Evolutionary conservation across 2,113 vertebrate genomes (phyloP).

Genomic region (Stegastes partitus): DNA sequence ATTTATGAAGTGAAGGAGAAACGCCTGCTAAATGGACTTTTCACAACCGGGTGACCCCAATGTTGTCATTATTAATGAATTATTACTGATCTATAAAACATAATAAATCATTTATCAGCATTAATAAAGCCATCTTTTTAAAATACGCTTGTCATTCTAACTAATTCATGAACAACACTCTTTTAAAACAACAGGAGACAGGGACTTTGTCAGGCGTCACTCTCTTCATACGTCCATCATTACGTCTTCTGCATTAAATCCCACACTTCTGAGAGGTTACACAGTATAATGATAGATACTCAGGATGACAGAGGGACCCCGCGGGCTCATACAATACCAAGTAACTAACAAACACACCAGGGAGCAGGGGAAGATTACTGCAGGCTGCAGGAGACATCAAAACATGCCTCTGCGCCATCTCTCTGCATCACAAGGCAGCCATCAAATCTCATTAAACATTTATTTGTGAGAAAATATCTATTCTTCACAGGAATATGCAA

Average conservation of each 20-base stretch:
- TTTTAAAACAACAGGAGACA: no score
- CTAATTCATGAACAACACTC: no score
- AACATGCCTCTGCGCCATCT: constrained; percentile 23
- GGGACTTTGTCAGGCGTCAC: background rate
- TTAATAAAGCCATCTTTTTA: no score
- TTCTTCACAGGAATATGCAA: background rate
- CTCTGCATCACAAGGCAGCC: background rate
- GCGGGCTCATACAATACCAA: constrained; percentile 19
- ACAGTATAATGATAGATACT: constrained; percentile 29
- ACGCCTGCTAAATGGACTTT: no score
- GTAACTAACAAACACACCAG: constrained; percentile 64
- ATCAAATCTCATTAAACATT: constrained; percentile 60
- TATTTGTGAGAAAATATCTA: constrained; percentile 12
- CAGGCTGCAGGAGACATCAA: constrained; percentile 50
- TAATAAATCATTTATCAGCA: no score
- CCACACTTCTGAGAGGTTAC: background rate
- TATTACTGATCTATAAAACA: no score
- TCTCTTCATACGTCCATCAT: background rate
- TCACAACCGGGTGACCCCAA: no score
- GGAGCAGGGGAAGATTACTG: constrained; percentile 28
- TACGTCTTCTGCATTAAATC: constrained; percentile 5
- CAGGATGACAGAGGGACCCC: constrained; percentile 27
- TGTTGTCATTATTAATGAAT: no score
- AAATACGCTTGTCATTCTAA: no score
- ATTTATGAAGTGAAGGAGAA: no score